Percentiles rank a stretch among this genome's conserved stretches.
These are phyloP conservation scores for Papilio xuthus DNA, from an alignment of 1,140 invertebrate species.

Conservation along the genomic window DNA sequence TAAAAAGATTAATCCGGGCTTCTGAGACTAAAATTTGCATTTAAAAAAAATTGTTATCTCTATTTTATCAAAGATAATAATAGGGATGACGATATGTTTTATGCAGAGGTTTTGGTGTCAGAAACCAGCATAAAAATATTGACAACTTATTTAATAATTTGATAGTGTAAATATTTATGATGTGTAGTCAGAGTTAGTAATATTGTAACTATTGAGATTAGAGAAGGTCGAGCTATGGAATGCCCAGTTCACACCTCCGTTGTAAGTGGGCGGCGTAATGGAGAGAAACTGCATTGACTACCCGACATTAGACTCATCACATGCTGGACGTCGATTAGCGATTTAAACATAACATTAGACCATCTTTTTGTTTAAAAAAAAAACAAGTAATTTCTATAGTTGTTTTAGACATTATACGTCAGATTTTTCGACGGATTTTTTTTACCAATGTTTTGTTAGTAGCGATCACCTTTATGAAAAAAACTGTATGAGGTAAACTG, in stretches of 20 bases:
- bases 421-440: too few relatives aligned
- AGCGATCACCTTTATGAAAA: too few relatives aligned
- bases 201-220: conserved; percentile 2
- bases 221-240: not conserved
- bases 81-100: too few relatives aligned
- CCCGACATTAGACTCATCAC: not conserved
- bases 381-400: not conserved
- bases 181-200: not conserved
- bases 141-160: not conserved
- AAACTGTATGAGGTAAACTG: too few relatives aligned
- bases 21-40: too few relatives aligned
- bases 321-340: not conserved
- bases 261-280: conserved; percentile 31
- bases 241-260: conserved; percentile 17
- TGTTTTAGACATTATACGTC: not conserved
- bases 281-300: conserved; percentile 28
- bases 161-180: not conserved
- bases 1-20: too few relatives aligned
- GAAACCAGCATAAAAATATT: not conserved
- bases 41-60: too few relatives aligned
- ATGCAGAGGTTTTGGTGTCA: too few relatives aligned
- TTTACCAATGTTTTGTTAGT: too few relatives aligned
- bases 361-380: too few relatives aligned
- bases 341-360: not conserved
- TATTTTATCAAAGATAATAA: too few relatives aligned